Evolutionary conservation across 1,140 invertebrate genomes (phyloP).

Genomic region (Camponotus vicinus): DNA sequence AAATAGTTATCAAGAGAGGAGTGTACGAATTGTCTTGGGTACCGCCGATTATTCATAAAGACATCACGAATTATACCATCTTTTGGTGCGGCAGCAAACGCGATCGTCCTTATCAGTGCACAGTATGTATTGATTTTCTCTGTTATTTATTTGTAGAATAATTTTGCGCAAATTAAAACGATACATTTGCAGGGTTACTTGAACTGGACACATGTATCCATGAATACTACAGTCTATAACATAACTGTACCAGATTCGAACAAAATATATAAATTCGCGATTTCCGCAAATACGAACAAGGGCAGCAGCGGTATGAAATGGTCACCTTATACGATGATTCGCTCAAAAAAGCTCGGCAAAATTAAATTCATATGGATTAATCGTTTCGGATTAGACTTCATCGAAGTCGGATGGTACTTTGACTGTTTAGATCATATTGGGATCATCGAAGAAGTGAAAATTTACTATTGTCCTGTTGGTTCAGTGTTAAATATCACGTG

Average conservation of each 20-base stretch:
- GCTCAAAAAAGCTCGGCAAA: slow-evolving; percentile 89
- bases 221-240: too few species aligned
- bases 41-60: slow-evolving; percentile 79
- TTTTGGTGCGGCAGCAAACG: slow-evolving; percentile 90
- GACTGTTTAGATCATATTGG: slow-evolving; percentile 90
- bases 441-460: slow-evolving; percentile 89
- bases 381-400: slow-evolving; percentile 87
- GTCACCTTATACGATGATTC: slow-evolving; percentile 87
- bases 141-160: not conserved
- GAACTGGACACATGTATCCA: too few species aligned
- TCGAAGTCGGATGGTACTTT: slow-evolving; percentile 90
- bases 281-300: too few species aligned
- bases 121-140: slow-evolving; percentile 79
- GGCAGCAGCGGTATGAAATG: too few species aligned
- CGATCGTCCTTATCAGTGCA: slow-evolving; percentile 88
- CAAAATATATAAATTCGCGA: too few species aligned
- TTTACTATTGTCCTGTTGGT: slow-evolving; percentile 90
- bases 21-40: slow-evolving; percentile 91
- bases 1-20: slow-evolving; percentile 89
- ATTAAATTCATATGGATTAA: slow-evolving; percentile 89
- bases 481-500: slow-evolving; percentile 86
- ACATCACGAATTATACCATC: slow-evolving; percentile 89
- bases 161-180: too few species aligned
- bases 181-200: too few species aligned
- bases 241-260: too few species aligned